Conservation (phyloP, 2,888 invertebrate species). For the Clunio marinus region DNA sequence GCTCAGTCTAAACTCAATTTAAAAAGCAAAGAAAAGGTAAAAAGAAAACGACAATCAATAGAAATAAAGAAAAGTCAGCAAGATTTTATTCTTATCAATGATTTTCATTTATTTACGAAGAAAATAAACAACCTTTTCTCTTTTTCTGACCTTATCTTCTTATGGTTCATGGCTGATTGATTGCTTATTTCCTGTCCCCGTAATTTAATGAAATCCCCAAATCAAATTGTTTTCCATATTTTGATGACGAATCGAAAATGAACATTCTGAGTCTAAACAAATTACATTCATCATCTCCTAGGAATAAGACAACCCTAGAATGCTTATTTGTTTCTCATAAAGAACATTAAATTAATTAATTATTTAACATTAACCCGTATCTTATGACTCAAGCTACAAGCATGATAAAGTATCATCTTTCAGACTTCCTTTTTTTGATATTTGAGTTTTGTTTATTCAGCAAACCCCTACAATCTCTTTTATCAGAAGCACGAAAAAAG, state of each 20-base stretch:
- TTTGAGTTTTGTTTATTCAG: neutral
- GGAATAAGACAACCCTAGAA: too few species aligned
- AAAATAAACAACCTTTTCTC: neutral
- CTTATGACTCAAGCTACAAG: neutral
- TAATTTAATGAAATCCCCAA: neutral
- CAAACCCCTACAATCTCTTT: constrained; percentile 3
- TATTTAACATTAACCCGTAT: neutral
- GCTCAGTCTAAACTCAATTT: too few species aligned
- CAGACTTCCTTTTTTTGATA: neutral
- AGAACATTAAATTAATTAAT: too few species aligned
- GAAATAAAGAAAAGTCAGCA: too few species aligned
- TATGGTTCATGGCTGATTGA: neutral
- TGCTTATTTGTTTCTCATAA: too few species aligned
- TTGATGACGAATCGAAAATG: too few species aligned
- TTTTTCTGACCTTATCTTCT: neutral
- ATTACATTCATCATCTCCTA: too few species aligned
- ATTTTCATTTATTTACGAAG: neutral
- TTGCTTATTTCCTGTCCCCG: neutral
- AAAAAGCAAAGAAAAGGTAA: too few species aligned
- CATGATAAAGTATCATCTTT: neutral
- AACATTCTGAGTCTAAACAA: too few species aligned
- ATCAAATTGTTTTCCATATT: neutral
- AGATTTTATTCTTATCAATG: too few species aligned
- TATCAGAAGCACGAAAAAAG: neutral
- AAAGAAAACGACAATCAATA: too few species aligned